Conservation (phyloP, 2,113 vertebrate species). For the Tyto alba region DNA sequence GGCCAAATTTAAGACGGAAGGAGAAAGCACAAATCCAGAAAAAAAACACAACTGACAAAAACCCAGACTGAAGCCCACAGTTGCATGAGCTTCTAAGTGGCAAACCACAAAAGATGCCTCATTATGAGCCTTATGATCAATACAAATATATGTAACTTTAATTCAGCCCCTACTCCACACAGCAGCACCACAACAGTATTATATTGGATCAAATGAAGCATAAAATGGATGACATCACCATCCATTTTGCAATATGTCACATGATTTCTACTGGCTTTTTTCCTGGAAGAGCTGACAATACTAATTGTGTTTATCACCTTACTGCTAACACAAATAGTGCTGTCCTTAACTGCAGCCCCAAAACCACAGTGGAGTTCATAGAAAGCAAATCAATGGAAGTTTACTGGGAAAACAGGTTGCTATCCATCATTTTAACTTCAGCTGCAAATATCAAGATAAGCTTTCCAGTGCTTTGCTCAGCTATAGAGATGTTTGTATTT, state of each 20-base stretch:
- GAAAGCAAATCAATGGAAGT: neutral
- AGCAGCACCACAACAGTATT: neutral
- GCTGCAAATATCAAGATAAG: neutral
- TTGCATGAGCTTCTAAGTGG: rapidly evolving
- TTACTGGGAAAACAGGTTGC: neutral
- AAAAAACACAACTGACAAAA: neutral
- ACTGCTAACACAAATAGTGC: neutral
- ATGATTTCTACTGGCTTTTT: slow-evolving; percentile 3
- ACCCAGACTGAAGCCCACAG: neutral
- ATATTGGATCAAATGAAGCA: neutral
- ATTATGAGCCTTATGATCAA: neutral
- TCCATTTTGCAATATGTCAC: neutral
- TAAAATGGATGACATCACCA: neutral
- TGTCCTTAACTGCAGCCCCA: neutral
- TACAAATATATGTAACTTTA: neutral
- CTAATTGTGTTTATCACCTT: neutral
- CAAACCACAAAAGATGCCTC: neutral
- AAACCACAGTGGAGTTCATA: neutral
- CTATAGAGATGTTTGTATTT: neutral
- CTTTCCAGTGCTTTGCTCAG: neutral
- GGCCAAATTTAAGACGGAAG: neutral
- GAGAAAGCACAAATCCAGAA: neutral
- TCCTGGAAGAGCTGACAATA: slow-evolving; percentile 10
- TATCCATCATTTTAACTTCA: neutral
- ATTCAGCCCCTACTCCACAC: neutral